Base-by-base conservation (phyloP, 2,113 vertebrate genomes). In the Plecturocebus donacophilus region DNA sequence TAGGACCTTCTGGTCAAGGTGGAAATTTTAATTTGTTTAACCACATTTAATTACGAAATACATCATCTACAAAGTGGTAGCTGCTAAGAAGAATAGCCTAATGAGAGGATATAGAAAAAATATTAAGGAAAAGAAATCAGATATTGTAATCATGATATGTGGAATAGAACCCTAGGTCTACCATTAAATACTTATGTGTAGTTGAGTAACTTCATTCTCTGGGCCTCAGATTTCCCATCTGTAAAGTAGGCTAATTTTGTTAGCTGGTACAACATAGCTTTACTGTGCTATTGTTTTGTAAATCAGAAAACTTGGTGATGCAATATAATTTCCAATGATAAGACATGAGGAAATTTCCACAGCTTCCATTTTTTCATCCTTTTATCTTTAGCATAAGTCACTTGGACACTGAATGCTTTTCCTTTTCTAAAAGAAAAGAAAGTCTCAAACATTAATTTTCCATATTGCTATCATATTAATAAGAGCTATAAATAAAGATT, bases 401-500 rank as follows among this genome's bases (percentile, higher is more conserved):
- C 23, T 25, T 87, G 81, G 16, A 80, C 40, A 47, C 30, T 80
- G n/a, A 84, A 68, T 85, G 8, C 21, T 38, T 12, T 81, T 66
- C 25, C 17, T 8, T 94, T 47, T 84, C 27, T 61, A 71, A 87
- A 91, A 90, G 23, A 92, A 91, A 30, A 52, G 23, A n/a, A 19
- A 92, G 21, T 81, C 81, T 93, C 27, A 91, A 92, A 86, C 38
- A 89, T 68, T 88, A 77, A 84, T 91, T 91, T 96, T 89, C 40
- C 61, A 70, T 77, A 23, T 93, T 66, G 2, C n/a, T 97, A 20
- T 86, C 52, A 83, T 89, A 75, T 88, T 89, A 96, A 38, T 80
- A 93, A 88, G 3, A 81, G 8, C 47, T 96, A 92, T 83, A 95
- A 71, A 93, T 95, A 87, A 96, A 94, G 38, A 85, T 85, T 92